Percentiles rank a stretch among this genome's conserved stretches.
phyloP scores from a whole-genome alignment of 2,888 invertebrate species.

The Drosophila anomelani region DNA sequence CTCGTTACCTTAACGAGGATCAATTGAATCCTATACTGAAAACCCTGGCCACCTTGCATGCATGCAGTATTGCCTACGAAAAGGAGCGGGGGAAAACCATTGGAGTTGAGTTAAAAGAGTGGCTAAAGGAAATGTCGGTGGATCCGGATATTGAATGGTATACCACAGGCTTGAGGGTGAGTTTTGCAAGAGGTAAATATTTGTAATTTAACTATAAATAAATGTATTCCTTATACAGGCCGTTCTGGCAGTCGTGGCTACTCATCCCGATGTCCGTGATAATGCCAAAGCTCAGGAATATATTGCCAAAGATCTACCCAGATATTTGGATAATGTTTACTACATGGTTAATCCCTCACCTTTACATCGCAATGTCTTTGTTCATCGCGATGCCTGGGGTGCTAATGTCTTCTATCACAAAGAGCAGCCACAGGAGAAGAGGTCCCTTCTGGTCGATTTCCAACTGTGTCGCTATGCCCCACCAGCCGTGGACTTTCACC shows the following conservation, averaged over 20 bases:
- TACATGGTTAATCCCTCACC: slow-evolving; percentile 80
- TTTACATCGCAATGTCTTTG: slow-evolving; percentile 85
- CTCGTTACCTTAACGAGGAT: slow-evolving; percentile 68
- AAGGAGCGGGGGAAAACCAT: slow-evolving; percentile 64
- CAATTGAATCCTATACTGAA: slow-evolving; percentile 81
- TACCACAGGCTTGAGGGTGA: slow-evolving; percentile 71
- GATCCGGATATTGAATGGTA: slow-evolving; percentile 71
- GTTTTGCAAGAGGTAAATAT: background rate
- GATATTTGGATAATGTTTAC: slow-evolving; percentile 66
- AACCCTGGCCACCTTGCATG: slow-evolving; percentile 83
- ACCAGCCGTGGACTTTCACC: slow-evolving; percentile 81
- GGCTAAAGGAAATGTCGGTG: slow-evolving; percentile 71
- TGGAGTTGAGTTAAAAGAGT: slow-evolving; percentile 63
- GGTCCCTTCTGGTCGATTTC: slow-evolving; percentile 83
- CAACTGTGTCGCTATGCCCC: slow-evolving; percentile 82
- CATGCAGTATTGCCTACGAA: slow-evolving; percentile 84
- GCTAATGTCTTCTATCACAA: slow-evolving; percentile 82
- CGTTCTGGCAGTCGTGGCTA: slow-evolving; percentile 62
- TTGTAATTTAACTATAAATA: background rate
- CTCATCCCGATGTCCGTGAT: slow-evolving; percentile 58
- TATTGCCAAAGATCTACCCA: slow-evolving; percentile 71
- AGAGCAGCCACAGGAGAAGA: slow-evolving; percentile 39
- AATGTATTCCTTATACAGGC: slow-evolving; percentile 47
- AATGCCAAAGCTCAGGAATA: slow-evolving; percentile 62
- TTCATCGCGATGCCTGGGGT: slow-evolving; percentile 84